Percentiles rank a stretch among this genome's conserved stretches.
These are phyloP conservation scores for Caiman crocodilus DNA, from an alignment of 2,797 vertebrate species.

Conservation along the genomic window DNA sequence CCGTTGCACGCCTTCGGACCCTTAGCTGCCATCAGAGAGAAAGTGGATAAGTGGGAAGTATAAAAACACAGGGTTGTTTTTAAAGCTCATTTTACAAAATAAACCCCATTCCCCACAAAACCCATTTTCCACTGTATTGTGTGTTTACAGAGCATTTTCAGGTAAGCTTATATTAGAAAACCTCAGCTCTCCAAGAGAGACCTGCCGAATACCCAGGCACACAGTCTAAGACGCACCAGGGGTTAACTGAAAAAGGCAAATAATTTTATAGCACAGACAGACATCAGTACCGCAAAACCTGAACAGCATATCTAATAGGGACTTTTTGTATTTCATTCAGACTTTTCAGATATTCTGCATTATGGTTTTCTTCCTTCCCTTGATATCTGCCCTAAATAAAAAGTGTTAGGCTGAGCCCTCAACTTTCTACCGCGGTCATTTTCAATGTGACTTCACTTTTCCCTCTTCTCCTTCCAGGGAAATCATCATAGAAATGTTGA, in stretches of 20 bases:
- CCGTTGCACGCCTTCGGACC: not conserved
- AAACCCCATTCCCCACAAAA: not conserved
- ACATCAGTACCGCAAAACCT: not conserved
- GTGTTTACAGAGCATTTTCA: not conserved
- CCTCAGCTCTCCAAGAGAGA: not conserved
- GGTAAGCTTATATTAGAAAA: not conserved
- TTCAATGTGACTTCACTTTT: not conserved
- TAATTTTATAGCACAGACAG: not conserved
- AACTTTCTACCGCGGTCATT: not conserved
- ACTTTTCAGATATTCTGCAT: not conserved
- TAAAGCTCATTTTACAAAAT: not conserved
- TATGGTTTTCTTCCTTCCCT: not conserved
- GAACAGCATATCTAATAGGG: not conserved
- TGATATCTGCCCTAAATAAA: not conserved
- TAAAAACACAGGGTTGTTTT: not conserved
- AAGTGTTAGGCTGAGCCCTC: not conserved
- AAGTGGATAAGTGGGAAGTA: not conserved
- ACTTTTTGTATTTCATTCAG: not conserved
- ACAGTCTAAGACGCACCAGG: fast-evolving
- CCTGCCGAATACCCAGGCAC: fast-evolving
- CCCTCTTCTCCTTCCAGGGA: not conserved
- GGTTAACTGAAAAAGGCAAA: not conserved
- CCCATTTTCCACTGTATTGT: not conserved
- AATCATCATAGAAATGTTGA: not conserved
- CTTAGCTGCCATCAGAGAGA: not conserved